Evolutionary conservation across 2,113 vertebrate genomes (phyloP).

Genomic region (Halcyon senegalensis): DNA sequence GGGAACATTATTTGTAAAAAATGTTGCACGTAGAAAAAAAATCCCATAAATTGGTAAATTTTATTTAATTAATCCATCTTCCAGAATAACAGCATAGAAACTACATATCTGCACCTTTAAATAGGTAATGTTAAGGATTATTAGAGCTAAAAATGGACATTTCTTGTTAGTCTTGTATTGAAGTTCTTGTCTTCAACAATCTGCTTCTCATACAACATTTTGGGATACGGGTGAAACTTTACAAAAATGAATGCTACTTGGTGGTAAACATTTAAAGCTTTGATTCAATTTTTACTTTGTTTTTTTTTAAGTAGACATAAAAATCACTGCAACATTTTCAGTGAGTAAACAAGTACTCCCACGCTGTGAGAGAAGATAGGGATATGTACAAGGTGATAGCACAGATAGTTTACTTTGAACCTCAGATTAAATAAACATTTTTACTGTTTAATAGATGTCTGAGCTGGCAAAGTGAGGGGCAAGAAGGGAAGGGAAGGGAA

Average conservation of each 20-base stretch:
- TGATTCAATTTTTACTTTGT: not conserved
- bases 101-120: not conserved
- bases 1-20: not conserved
- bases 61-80: not conserved
- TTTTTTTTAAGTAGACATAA: not conserved
- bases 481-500: not conserved
- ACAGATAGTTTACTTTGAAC: slow-evolving; percentile 33
- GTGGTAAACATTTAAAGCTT: slow-evolving; percentile 5
- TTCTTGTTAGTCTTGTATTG: not conserved
- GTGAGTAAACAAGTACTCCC: slow-evolving; percentile 38
- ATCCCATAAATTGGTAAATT: not conserved
- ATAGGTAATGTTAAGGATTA: not conserved
- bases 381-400: not conserved
- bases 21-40: not conserved
- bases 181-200: not conserved
- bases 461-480: not conserved
- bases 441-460: not conserved
- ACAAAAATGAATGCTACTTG: not conserved
- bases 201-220: not conserved
- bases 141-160: not conserved
- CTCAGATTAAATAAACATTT: not conserved
- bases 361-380: not conserved
- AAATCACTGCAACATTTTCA: not conserved
- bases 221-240: not conserved
- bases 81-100: not conserved